Evolutionary conservation across 2,888 invertebrate genomes (phyloP).

Genomic region (Eristalis tenax): DNA sequence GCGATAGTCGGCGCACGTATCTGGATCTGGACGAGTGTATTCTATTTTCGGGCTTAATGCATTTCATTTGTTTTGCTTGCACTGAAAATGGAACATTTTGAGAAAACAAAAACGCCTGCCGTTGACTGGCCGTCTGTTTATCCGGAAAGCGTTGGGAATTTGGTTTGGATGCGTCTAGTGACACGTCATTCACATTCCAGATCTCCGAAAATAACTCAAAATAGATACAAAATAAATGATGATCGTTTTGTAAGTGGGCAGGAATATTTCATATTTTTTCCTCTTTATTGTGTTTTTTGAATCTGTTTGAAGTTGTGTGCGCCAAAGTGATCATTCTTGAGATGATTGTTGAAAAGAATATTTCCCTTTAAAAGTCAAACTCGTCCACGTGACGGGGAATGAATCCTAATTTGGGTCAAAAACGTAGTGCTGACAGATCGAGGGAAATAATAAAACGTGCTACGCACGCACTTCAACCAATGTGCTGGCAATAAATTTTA

Average conservation of each 20-base stretch:
- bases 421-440: too few relatives aligned
- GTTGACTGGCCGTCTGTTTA: conserved; percentile 16
- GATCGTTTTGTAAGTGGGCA: not conserved
- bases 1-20: not conserved
- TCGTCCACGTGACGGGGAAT: too few relatives aligned
- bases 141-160: conserved; percentile 7
- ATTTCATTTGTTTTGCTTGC: conserved; percentile 26
- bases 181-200: conserved; percentile 20
- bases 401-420: too few relatives aligned
- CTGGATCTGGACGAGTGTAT: not conserved
- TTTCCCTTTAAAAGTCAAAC: not conserved
- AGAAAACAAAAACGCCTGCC: conserved; percentile 2
- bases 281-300: not conserved
- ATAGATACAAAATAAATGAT: not conserved
- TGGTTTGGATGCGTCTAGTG: not conserved
- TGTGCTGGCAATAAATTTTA: too few relatives aligned
- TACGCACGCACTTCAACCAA: too few relatives aligned
- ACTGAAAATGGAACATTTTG: conserved; percentile 11
- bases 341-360: not conserved
- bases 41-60: conserved; percentile 32
- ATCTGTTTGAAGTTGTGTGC: not conserved
- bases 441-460: too few relatives aligned
- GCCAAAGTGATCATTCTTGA: not conserved
- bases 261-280: not conserved
- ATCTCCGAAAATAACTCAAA: not conserved